A percentile compares a stretch with the other conserved stretches of the same genome.
phyloP scores from a whole-genome alignment of 2,113 vertebrate species.

The Pterocles gutturalis region DNA sequence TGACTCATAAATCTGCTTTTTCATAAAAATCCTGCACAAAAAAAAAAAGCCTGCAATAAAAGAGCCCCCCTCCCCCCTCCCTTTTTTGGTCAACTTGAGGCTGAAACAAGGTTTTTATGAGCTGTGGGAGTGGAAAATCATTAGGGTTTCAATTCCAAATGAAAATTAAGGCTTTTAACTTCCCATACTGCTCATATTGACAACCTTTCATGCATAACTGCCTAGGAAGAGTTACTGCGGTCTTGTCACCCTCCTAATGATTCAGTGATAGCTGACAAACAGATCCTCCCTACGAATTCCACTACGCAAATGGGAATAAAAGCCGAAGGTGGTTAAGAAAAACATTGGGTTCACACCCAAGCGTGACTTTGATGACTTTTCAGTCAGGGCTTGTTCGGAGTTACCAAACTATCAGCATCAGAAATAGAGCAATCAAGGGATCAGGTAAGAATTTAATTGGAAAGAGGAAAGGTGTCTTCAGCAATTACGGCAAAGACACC shows the following conservation, averaged over 20 bases:
- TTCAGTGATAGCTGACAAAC: constrained; percentile 18
- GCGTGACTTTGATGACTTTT: constrained; percentile 9
- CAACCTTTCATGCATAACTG: constrained; percentile 51
- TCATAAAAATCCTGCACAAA: background rate
- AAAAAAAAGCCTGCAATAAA: constrained; percentile 21
- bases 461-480: constrained; percentile 12
- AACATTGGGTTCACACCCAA: constrained; percentile 10
- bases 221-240: constrained; percentile 50
- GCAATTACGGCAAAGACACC: background rate
- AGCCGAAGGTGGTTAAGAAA: constrained; percentile 21
- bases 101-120: constrained; percentile 34
- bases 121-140: constrained; percentile 34
- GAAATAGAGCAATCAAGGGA: constrained; percentile 12
- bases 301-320: constrained; percentile 13
- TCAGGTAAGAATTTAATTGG: constrained; percentile 3
- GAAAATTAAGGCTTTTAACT: constrained; percentile 51
- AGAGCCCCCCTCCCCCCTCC: background rate
- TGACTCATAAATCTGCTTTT: constrained; percentile 38
- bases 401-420: background rate
- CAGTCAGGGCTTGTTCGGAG: background rate
- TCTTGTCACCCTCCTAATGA: constrained; percentile 45
- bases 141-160: constrained; percentile 40
- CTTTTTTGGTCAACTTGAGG: constrained; percentile 46
- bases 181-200: constrained; percentile 42
- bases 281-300: constrained; percentile 38